Percentiles rank a stretch among this genome's conserved stretches.
Evolutionary conservation across 2,797 vertebrate species (phyloP).

Genomic region (Protonibea diacanthus): DNA sequence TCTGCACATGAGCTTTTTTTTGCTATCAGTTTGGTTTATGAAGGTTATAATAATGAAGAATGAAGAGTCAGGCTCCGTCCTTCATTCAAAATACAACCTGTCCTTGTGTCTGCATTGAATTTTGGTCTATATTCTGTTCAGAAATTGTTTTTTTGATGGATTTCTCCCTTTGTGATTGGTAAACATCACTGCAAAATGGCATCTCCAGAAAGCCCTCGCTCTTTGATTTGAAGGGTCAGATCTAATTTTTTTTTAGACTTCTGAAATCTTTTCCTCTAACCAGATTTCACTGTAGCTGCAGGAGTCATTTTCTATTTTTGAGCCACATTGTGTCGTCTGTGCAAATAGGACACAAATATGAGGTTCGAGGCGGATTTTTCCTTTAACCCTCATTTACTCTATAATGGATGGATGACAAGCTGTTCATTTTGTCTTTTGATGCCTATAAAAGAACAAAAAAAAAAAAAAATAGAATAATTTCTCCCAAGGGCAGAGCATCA

Average conservation of each 20-base stretch:
- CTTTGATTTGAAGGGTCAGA: slow-evolving; percentile 1
- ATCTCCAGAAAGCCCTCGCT: neutral
- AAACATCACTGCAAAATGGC: slow-evolving; percentile 3
- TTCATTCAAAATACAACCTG: neutral
- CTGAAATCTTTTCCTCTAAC: neutral
- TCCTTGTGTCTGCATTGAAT: neutral
- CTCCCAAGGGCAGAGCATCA: slow-evolving; percentile 34
- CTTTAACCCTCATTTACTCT: slow-evolving; percentile 23
- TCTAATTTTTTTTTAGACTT: neutral
- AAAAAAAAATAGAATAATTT: slow-evolving; percentile 43
- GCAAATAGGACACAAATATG: neutral
- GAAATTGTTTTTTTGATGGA: slow-evolving; percentile 22
- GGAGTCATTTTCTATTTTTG: neutral
- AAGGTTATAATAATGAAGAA: neutral
- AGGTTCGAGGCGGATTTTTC: neutral
- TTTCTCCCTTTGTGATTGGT: slow-evolving; percentile 19
- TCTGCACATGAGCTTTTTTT: neutral
- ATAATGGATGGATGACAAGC: slow-evolving; percentile 25
- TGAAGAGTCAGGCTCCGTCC: neutral
- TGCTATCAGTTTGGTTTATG: neutral
- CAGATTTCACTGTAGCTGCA: neutral
- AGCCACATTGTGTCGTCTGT: neutral
- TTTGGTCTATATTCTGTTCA: neutral
- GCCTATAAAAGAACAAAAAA: slow-evolving; percentile 32
- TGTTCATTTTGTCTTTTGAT: slow-evolving; percentile 23